These are phyloP conservation scores for Ctenosaura bakeri DNA, from an alignment of 2,797 vertebrate species.

Conservation along the genomic window DNA sequence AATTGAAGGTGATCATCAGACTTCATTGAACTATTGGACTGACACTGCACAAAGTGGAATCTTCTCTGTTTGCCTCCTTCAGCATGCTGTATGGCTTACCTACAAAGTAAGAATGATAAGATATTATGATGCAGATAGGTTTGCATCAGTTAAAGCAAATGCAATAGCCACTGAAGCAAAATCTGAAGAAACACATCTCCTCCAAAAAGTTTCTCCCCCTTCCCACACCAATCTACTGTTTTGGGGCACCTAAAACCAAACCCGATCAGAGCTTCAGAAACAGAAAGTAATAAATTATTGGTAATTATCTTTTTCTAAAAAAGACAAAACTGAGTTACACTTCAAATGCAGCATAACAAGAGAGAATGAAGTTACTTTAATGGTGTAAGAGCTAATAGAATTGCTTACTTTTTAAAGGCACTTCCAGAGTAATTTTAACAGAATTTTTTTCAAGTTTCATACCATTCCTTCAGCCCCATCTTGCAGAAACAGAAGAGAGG, in stretches of 20 bases:
- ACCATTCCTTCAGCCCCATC: not conserved
- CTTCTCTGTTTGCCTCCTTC: not conserved
- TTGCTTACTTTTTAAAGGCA: no score
- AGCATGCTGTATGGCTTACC: not conserved
- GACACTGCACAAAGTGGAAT: not conserved
- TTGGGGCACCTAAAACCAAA: not conserved
- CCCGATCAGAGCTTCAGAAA: no score
- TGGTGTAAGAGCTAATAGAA: no score
- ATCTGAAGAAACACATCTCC: not conserved
- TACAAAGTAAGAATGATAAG: not conserved
- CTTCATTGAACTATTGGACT: not conserved
- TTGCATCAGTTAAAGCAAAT: not conserved
- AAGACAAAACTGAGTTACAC: no score
- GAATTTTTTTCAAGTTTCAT: no score
- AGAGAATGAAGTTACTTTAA: no score
- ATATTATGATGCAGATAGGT: not conserved
- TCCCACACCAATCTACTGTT: not conserved
- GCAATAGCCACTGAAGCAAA: not conserved
- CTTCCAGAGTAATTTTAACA: not conserved
- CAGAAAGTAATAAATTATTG: no score
- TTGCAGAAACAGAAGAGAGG: no score
- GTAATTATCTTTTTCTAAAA: no score
- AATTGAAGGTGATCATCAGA: not conserved
- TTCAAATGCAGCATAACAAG: no score
- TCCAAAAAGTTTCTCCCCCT: slow-evolving; percentile 16